Percentiles rank a stretch among this genome's conserved stretches.
phyloP scores from a whole-genome alignment of 2,113 vertebrate genomes.

The Uria lomvia region DNA sequence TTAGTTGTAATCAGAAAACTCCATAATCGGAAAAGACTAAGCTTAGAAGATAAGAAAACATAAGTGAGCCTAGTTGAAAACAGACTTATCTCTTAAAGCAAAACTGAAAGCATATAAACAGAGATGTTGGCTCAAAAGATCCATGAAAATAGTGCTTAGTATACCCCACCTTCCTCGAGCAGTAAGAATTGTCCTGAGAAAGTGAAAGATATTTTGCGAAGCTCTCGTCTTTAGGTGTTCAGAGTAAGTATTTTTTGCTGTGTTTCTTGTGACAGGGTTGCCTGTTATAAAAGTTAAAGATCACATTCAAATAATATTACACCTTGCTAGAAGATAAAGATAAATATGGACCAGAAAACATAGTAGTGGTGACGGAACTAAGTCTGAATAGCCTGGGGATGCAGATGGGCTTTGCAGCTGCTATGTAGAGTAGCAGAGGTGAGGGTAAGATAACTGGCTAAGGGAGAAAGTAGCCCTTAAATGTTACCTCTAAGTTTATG shows the following conservation, averaged over 20 bases:
- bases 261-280: not conserved
- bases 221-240: not conserved
- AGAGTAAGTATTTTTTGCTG: not conserved
- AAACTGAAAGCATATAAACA: not conserved
- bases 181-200: not conserved
- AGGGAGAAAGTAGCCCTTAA: not conserved
- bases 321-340: not conserved
- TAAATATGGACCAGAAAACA: not conserved
- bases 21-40: not conserved
- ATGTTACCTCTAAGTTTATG: not conserved
- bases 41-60: not conserved
- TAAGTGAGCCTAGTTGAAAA: not conserved
- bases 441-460: not conserved
- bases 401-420: not conserved
- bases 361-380: not conserved
- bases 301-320: not conserved
- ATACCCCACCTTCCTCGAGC: not conserved
- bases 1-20: not conserved
- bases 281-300: not conserved
- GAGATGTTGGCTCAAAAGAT: not conserved
- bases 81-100: not conserved
- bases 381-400: not conserved
- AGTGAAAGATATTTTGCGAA: not conserved
- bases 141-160: not conserved
- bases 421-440: not conserved